Base-by-base conservation (phyloP, 2,797 vertebrate genomes). In the Neosalanx taihuensis region DNA sequence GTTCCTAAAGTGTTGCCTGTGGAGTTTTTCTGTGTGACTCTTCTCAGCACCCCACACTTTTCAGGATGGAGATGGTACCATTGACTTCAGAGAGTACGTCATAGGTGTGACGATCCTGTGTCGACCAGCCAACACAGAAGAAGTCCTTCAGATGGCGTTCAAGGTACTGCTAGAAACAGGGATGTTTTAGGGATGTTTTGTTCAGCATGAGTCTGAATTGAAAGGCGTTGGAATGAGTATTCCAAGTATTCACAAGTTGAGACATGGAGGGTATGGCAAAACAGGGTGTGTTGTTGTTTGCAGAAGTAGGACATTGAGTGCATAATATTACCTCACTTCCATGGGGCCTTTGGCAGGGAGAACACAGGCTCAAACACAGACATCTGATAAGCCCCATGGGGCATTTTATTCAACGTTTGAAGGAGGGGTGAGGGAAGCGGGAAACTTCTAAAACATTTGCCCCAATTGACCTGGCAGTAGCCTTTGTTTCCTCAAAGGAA, bases 21-120 rank as follows among this genome's bases (percentile, higher is more conserved):
- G 10, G 41, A 46, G 41, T 15, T 13, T 17, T 31, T 26, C 5
- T 3, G 31, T 12, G 29, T 53, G 17, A 35, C 15, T 13, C 3
- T 5, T 6, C 31, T 75, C 20, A 7, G 7, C 35, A 30, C 76
- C 29, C 74, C 29, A 69, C 49, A 29, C 35, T 64, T 5, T 76
- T 60, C 71, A 99, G 98, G 91, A 99, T 30, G 90, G 93, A 15
- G 96, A 99, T 29, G 96, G 97, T 83, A 96, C 95, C 77, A 96
- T 99, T 1, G 98, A 99, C 90, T 99, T 99, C 90, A 93, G 98
- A 85, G 98, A 99, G 84, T 99, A 99, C 30, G 96, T 99, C 2
- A 99, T 99, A 29, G 98, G 98, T n/a, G 91, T 99, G 85, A 95
- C 94, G 46, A 92, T 99, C 76, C 82, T 99, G 64, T 99, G 97